These are phyloP conservation scores for Pleuronectes platessa DNA, from an alignment of 2,113 vertebrate species.

Conservation along the genomic window DNA sequence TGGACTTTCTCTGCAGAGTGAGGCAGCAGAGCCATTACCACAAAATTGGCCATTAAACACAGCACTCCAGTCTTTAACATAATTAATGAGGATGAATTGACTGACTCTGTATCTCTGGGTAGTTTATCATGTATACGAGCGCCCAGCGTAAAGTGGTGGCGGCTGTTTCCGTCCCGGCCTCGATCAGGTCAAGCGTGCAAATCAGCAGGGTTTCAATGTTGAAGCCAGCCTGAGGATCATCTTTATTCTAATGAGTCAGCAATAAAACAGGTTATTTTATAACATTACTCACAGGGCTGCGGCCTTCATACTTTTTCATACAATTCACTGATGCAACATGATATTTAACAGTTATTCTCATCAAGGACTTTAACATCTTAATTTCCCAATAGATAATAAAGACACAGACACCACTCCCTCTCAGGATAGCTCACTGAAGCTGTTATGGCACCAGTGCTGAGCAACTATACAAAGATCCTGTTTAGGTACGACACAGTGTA, in stretches of 20 bases:
- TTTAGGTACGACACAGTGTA: no score
- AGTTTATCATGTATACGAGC: constrained; percentile 86
- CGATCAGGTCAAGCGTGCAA: constrained; percentile 88
- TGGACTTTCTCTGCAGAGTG: constrained; percentile 75
- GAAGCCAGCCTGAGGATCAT: constrained; percentile 72
- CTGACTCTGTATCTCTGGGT: constrained; percentile 89
- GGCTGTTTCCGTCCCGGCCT: constrained; percentile 90
- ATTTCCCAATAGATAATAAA: no score
- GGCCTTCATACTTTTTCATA: no score
- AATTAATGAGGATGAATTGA: not conserved
- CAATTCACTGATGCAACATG: no score
- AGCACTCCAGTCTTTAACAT: not conserved
- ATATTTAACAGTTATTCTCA: no score
- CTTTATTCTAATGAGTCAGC: constrained; percentile 40
- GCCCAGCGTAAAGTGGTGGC: constrained; percentile 90
- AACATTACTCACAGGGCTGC: not conserved
- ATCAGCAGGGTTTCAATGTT: constrained; percentile 81
- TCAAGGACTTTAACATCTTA: no score
- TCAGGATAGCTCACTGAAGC: no score
- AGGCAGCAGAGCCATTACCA: not conserved
- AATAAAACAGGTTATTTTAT: not conserved
- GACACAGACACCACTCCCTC: no score
- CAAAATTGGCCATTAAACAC: not conserved
- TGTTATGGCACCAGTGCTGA: no score
- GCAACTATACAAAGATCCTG: no score